Percentiles rank a stretch among this genome's conserved stretches.
Evolutionary conservation across 2,888 invertebrate genomes (phyloP).

Genomic region (Epsilonema sp.): DNA sequence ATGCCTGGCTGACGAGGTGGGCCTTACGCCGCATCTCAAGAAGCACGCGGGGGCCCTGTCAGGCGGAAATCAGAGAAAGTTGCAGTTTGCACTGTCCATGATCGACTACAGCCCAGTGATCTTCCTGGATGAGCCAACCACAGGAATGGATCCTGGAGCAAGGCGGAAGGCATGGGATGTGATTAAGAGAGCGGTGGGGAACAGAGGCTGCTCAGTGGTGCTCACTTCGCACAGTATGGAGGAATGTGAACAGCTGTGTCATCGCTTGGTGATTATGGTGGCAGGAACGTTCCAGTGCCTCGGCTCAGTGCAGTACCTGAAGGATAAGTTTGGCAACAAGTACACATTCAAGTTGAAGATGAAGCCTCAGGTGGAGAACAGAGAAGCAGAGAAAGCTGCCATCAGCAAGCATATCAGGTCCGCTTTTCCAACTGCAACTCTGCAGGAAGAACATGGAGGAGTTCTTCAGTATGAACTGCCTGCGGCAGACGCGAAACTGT

Average conservation of each 20-base stretch:
- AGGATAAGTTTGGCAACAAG: slow-evolving; percentile 3
- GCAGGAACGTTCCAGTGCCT: slow-evolving; percentile 7
- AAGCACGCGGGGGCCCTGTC: neutral
- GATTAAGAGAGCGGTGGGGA: slow-evolving; percentile 36
- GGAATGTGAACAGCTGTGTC: slow-evolving; percentile 8
- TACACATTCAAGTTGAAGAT: neutral
- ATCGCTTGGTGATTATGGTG: slow-evolving; percentile 9
- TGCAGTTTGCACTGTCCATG: neutral
- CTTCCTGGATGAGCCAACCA: slow-evolving; percentile 1
- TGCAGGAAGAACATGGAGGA: neutral
- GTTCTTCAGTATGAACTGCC: neutral
- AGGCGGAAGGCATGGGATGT: slow-evolving; percentile 42
- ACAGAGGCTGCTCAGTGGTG: slow-evolving; percentile 32
- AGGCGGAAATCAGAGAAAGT: slow-evolving; percentile 1
- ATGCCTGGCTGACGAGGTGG: neutral
- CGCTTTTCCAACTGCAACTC: neutral
- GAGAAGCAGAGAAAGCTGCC: neutral
- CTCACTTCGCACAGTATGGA: slow-evolving; percentile 32
- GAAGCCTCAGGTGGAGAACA: neutral
- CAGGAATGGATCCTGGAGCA: slow-evolving; percentile 27
- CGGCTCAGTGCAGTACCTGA: slow-evolving; percentile 9
- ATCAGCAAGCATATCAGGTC: neutral
- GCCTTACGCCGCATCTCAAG: neutral
- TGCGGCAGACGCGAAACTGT: neutral
- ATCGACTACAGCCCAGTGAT: neutral